These are phyloP conservation scores for Nymphalis io DNA, from an alignment of 1,140 invertebrate species.

Conservation along the genomic window DNA sequence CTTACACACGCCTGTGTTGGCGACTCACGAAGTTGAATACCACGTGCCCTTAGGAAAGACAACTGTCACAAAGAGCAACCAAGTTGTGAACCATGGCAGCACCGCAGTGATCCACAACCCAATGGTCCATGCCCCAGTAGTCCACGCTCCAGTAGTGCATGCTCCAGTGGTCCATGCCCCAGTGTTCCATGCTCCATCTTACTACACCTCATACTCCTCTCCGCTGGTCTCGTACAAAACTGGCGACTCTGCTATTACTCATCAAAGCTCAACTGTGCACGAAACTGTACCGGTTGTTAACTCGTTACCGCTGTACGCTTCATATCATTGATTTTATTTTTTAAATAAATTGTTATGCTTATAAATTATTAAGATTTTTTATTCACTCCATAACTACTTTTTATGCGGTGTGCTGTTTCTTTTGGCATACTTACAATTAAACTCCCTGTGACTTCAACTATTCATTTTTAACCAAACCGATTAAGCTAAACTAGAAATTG, in stretches of 20 bases:
- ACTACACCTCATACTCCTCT: neutral
- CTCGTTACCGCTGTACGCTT: neutral
- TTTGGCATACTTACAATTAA: too few species aligned
- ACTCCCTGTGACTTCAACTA: too few species aligned
- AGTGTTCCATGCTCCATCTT: constrained; percentile 16
- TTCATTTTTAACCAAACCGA: neutral
- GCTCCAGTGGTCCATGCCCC: constrained; percentile 42
- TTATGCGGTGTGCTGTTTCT: too few species aligned
- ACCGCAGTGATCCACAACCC: constrained; percentile 61
- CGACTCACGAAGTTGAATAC: constrained; percentile 54
- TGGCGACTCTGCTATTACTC: neutral
- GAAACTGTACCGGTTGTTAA: constrained; percentile 36
- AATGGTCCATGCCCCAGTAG: constrained; percentile 39
- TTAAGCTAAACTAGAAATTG: too few species aligned
- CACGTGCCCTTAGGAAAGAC: constrained; percentile 53
- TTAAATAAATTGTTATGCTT: neutral
- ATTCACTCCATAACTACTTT: too few species aligned
- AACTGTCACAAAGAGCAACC: constrained; percentile 62
- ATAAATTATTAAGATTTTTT: neutral
- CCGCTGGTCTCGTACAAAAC: neutral
- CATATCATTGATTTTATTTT: neutral
- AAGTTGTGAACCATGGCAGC: constrained; percentile 63
- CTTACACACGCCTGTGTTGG: constrained; percentile 45
- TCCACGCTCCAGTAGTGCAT: constrained; percentile 44
- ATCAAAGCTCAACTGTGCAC: constrained; percentile 51